Evolutionary conservation across 2,113 vertebrate species (phyloP).

Genomic region (Rousettus leschenaultii): DNA sequence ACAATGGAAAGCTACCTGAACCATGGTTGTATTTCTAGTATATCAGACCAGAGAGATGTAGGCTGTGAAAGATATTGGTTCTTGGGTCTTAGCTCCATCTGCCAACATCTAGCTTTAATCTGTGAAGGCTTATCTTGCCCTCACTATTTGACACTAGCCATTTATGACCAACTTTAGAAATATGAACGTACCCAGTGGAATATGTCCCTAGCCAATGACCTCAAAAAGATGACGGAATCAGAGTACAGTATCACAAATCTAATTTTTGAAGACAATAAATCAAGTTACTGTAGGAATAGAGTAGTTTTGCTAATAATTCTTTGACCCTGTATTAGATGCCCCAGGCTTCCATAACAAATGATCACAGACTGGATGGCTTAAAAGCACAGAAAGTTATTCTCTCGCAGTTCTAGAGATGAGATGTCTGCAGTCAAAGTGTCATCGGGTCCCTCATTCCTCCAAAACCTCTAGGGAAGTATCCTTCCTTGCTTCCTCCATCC

Average conservation of each 20-base stretch:
- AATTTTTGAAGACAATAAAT: background rate
- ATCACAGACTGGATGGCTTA: too few species aligned
- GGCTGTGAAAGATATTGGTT: background rate
- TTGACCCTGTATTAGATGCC: background rate
- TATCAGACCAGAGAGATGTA: background rate
- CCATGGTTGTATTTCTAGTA: background rate
- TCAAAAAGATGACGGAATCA: background rate
- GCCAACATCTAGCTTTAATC: background rate
- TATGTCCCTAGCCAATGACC: background rate
- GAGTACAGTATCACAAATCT: background rate
- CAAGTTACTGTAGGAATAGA: background rate
- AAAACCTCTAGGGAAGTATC: accelerated
- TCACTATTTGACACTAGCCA: background rate
- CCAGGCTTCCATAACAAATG: background rate
- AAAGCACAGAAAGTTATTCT: background rate
- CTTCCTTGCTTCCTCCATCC: background rate
- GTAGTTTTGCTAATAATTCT: background rate
- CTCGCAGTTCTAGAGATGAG: background rate
- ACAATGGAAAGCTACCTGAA: background rate
- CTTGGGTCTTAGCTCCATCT: background rate
- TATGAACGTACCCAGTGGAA: background rate
- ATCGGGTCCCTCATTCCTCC: background rate
- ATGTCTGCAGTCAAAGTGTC: background rate
- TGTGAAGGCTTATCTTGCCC: background rate
- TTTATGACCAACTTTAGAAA: background rate